phyloP scores from a whole-genome alignment of 2,113 vertebrate species.

The Malaclemys terrapin region DNA sequence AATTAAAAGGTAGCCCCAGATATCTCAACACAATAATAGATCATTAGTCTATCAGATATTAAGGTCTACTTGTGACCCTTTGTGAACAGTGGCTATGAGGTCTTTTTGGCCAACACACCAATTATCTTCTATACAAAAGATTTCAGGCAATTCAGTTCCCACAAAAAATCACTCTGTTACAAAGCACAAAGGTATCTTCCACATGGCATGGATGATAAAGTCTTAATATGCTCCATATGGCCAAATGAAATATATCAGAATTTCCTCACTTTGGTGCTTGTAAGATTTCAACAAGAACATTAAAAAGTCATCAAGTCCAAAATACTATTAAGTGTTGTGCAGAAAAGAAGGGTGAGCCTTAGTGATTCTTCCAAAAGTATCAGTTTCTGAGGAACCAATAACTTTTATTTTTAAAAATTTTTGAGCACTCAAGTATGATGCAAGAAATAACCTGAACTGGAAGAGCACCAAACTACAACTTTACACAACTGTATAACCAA shows the following conservation, averaged over 20 bases:
- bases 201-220: background rate
- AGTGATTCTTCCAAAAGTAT: background rate
- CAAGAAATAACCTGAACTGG: background rate
- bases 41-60: background rate
- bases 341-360: too few relatives aligned
- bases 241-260: background rate
- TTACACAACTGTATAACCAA: background rate
- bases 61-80: background rate
- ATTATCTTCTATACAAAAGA: background rate
- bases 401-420: background rate
- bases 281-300: background rate
- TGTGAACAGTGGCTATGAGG: rapidly evolving
- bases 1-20: too few relatives aligned
- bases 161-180: background rate
- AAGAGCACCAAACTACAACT: background rate
- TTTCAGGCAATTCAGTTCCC: background rate
- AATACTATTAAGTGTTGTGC: background rate
- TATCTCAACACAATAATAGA: background rate
- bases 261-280: background rate
- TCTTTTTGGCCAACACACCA: background rate
- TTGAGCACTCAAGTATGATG: background rate
- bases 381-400: background rate
- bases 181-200: background rate
- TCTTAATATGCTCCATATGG: background rate
- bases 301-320: background rate